phyloP scores from a whole-genome alignment of 2,888 invertebrate genomes.

The Drosophila pseudotalamancana region DNA sequence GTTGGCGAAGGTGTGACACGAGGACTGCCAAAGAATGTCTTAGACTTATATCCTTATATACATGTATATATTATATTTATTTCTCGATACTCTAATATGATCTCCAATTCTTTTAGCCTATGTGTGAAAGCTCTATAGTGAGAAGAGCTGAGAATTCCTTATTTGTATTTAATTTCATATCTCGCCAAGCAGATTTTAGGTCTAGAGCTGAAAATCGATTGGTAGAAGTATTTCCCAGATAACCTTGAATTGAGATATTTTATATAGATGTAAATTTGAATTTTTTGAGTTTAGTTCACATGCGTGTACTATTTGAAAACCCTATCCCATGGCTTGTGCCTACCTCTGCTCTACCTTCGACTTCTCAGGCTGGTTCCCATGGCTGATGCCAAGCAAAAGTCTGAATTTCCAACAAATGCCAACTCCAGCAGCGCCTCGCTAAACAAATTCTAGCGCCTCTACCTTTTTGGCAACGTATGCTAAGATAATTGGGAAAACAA shows the following conservation, averaged over 20 bases:
- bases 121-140: too few species aligned
- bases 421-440: conserved; percentile 52
- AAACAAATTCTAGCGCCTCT: conserved; percentile 69
- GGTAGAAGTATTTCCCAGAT: too few species aligned
- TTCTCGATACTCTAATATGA: too few species aligned
- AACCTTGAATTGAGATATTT: too few species aligned
- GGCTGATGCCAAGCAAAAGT: neutral
- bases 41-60: too few species aligned
- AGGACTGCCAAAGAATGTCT: neutral
- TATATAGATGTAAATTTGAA: neutral
- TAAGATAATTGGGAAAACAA: conserved; percentile 61
- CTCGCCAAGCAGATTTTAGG: too few species aligned
- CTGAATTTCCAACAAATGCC: conserved; percentile 22
- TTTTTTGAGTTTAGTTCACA: neutral
- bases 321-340: neutral
- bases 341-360: conserved; percentile 60
- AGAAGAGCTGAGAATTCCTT: too few species aligned
- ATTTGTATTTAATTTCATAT: too few species aligned
- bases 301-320: neutral
- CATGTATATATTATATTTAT: too few species aligned
- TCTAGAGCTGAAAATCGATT: too few species aligned
- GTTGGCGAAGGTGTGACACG: conserved; percentile 51
- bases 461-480: conserved; percentile 53
- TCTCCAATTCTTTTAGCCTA: too few species aligned
- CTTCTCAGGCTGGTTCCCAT: conserved; percentile 44